phyloP scores from a whole-genome alignment of 1,140 invertebrate genomes.

The Trichomalopsis sarcophagae region DNA sequence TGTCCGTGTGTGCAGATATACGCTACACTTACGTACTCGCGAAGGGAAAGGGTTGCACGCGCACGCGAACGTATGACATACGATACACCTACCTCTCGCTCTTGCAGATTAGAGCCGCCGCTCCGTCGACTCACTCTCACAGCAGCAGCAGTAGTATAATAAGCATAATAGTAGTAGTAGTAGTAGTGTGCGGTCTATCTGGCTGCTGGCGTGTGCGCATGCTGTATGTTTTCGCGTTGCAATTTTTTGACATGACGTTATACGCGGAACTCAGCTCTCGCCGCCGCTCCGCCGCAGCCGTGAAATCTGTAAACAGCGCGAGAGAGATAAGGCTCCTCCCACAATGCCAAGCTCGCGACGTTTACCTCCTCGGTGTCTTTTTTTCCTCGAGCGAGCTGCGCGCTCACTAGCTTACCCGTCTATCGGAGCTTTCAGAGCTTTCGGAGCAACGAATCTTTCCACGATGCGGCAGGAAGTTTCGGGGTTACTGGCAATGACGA shows the following conservation, averaged over 20 bases:
- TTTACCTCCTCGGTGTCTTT: background rate
- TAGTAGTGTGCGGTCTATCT: background rate
- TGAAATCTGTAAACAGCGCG: conserved; percentile 69
- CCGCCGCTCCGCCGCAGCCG: conserved; percentile 42
- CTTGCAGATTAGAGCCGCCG: too few species aligned
- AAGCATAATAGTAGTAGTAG: background rate
- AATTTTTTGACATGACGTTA: conserved; percentile 74
- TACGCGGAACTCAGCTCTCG: conserved; percentile 60
- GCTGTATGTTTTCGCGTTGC: conserved; percentile 62
- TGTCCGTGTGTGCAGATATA: background rate
- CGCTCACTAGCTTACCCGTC: too few species aligned
- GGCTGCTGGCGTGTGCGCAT: background rate
- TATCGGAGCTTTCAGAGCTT: background rate
- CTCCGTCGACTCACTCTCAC: background rate
- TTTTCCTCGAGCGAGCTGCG: background rate
- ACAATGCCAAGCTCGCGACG: conserved; percentile 1
- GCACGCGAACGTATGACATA: too few species aligned
- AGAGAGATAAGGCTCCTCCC: conserved; percentile 15
- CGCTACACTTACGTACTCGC: too few species aligned
- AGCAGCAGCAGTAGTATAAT: too few species aligned
- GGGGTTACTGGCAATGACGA: too few species aligned
- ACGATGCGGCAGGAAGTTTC: too few species aligned
- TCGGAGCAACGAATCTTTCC: background rate
- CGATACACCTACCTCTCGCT: too few species aligned
- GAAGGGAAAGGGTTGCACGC: too few species aligned